Conservation (phyloP, 2,888 invertebrate genomes). For the Pachymerium ferrugineum region DNA sequence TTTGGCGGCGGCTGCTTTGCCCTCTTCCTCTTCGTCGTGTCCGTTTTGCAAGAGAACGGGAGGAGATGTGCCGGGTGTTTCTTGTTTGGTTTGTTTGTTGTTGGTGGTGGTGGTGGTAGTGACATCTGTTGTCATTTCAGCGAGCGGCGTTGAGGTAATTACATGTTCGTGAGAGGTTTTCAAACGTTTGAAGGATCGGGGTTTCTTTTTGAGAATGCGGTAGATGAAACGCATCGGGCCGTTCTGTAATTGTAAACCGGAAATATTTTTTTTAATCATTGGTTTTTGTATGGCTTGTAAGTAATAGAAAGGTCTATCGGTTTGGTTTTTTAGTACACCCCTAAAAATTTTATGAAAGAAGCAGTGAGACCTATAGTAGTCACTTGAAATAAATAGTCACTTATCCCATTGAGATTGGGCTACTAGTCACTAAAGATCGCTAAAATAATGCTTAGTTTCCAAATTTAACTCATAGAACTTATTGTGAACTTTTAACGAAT, state of each 20-base stretch:
- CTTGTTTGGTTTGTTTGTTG: not conserved
- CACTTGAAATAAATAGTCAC: too few relatives aligned
- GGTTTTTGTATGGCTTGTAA: too few relatives aligned
- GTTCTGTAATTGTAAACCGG: slow-evolving; percentile 28
- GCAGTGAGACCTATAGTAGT: not conserved
- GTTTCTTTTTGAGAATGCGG: slow-evolving; percentile 27
- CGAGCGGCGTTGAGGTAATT: not conserved
- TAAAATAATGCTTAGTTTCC: too few relatives aligned
- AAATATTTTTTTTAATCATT: not conserved
- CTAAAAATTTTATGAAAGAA: too few relatives aligned
- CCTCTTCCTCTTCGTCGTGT: slow-evolving; percentile 6
- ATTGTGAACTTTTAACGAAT: too few relatives aligned
- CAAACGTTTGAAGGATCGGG: slow-evolving; percentile 27
- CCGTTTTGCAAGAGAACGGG: not conserved
- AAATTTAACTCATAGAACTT: too few relatives aligned
- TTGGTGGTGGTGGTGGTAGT: not conserved
- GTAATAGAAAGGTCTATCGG: not conserved
- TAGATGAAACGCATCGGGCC: slow-evolving; percentile 33
- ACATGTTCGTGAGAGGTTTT: slow-evolving; percentile 17
- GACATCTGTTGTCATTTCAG: not conserved
- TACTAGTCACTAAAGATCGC: too few relatives aligned
- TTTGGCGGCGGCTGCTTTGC: not conserved
- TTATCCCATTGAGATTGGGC: too few relatives aligned
- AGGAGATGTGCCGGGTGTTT: not conserved
- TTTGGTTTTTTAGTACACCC: too few relatives aligned